Evolutionary conservation across 2,797 vertebrate genomes (phyloP), one percentile per base, ranked within the genome.

Genomic region (Odontamblyopus rebecca): DNA sequence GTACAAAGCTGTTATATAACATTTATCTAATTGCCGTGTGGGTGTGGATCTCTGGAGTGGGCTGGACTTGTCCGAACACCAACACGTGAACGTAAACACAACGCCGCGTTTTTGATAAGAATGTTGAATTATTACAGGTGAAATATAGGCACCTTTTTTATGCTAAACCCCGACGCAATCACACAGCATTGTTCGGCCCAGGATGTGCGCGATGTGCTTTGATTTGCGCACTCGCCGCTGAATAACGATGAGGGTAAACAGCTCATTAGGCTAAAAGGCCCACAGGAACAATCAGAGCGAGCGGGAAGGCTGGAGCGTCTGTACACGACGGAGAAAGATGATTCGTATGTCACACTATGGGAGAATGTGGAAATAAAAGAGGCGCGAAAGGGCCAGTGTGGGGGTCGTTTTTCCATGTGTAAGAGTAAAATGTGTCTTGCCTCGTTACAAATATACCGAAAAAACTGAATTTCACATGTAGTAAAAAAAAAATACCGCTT

Each of bases 211-310:
- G 44, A 3, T 4, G 6, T 30, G n/a, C 15, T 41, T 56, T 61
- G 73, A 77, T 72, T 18, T 26, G 32, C 12, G 19, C 29, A 5
- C 38, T 86, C 83, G 77, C 78, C 94, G 93, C 94, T 96, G 96
- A 96, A 96, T 95, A 94, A 95, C 91, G 93, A 93, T 89, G 83
- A 93, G 95, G 94, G 90, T 95, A 94, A 95, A 95, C 94, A 96
- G 83, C 94, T 95, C 96, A 98, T 97, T 96, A 97, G 92, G 95
- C 96, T 96, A 96, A 97, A 96, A 97, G 95, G 94, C 94, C 95
- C 94, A 87, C 89, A 94, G 95, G 89, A 95, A 94, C 94, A 94
- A 93, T 93, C 82, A 84, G 66, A 83, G 78, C 86, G 76, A 23
- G 23, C 23, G 73, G 92, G 91, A 44, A 80, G 89, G 93, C 92